Evolutionary conservation across 2,888 invertebrate species (phyloP).

Genomic region (Dynastes maya): DNA sequence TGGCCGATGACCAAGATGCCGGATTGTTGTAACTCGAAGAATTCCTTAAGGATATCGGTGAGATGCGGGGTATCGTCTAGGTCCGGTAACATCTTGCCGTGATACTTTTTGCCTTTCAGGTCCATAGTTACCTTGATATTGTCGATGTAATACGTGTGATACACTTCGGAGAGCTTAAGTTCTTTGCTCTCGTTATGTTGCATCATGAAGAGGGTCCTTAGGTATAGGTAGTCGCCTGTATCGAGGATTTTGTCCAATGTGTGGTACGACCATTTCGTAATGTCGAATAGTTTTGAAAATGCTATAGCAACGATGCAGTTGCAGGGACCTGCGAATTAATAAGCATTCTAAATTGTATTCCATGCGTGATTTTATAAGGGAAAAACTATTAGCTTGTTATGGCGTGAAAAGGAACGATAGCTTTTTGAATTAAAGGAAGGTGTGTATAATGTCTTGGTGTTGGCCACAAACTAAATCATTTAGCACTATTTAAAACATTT

Average conservation of each 20-base stretch:
- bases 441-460: too few relatives aligned
- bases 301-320: conserved; percentile 75
- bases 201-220: conserved; percentile 60
- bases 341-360: too few relatives aligned
- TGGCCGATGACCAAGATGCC: conserved; percentile 62
- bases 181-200: conserved; percentile 57
- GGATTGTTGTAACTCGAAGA: conserved; percentile 61
- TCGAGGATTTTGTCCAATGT: conserved; percentile 74
- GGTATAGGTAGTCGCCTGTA: conserved; percentile 73
- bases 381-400: too few relatives aligned
- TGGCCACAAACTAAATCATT: too few relatives aligned
- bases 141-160: conserved; percentile 62
- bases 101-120: conserved; percentile 58
- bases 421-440: too few relatives aligned
- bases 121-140: conserved; percentile 62
- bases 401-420: too few relatives aligned
- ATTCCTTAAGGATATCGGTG: conserved; percentile 57
- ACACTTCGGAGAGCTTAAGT: conserved; percentile 61
- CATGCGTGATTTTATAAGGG: too few relatives aligned
- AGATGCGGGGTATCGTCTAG: conserved; percentile 52
- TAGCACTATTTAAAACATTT: too few relatives aligned
- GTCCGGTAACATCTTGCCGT: conserved; percentile 55
- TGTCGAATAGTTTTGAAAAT: conserved; percentile 73
- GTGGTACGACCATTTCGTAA: conserved; percentile 75
- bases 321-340: conserved; percentile 67